Conservation (phyloP, 2,113 vertebrate species). For the Cavia aperea region DNA sequence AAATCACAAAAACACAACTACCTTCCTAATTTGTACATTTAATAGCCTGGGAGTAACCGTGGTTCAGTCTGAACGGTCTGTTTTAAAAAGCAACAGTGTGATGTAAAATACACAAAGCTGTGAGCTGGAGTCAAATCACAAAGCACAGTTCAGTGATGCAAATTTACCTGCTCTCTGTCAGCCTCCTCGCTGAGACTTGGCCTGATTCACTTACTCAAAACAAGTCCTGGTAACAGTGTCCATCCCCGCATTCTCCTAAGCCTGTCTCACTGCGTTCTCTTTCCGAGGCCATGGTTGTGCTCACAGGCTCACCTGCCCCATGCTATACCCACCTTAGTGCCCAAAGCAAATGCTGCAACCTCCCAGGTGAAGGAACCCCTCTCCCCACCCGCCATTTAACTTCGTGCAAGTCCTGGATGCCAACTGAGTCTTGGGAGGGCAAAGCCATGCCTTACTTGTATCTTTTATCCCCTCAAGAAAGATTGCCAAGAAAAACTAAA, state of each 20-base stretch:
- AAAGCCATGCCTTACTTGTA: not conserved
- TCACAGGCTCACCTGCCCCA: not conserved
- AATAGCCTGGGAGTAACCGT: not conserved
- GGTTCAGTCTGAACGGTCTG: not conserved
- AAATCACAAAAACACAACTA: not conserved
- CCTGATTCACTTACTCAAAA: not conserved
- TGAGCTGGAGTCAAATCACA: not conserved
- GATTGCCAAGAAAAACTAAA: not conserved
- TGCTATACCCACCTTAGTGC: not conserved
- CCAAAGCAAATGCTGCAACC: not conserved
- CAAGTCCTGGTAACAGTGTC: no score
- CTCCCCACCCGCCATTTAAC: not conserved
- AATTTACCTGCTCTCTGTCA: not conserved
- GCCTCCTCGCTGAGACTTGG: not conserved
- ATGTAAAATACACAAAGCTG: not conserved
- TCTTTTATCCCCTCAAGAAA: not conserved
- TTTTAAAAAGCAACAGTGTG: not conserved
- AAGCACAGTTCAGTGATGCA: not conserved
- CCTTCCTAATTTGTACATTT: not conserved
- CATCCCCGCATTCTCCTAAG: not conserved
- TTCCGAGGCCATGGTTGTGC: not conserved
- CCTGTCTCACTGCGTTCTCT: not conserved
- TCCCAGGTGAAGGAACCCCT: not conserved
- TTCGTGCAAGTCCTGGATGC: not conserved
- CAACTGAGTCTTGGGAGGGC: not conserved